Percentiles rank a stretch among this genome's conserved stretches.
phyloP scores from a whole-genome alignment of 2,888 invertebrate species.

The Nipponacmea schrenckii region DNA sequence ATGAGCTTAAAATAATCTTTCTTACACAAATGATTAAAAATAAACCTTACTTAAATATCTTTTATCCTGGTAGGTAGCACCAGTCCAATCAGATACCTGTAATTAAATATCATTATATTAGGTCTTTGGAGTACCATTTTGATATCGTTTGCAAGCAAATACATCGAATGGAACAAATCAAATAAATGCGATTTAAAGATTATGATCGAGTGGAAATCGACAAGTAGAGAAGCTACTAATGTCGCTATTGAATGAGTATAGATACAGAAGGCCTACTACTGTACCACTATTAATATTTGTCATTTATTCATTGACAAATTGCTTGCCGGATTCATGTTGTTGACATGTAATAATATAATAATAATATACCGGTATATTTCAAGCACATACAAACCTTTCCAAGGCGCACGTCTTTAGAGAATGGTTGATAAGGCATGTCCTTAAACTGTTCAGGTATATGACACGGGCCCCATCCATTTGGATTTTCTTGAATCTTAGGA shows the following conservation, averaged over 20 bases:
- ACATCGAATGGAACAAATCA: no score
- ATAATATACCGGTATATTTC: no score
- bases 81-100: slow-evolving; percentile 95
- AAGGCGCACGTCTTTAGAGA: slow-evolving; percentile 96
- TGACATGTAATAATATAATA: no score
- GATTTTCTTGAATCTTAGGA: slow-evolving; percentile 72
- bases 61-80: slow-evolving; percentile 89
- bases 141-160: no score
- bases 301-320: no score
- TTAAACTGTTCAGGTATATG: slow-evolving; percentile 92
- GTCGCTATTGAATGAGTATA: no score
- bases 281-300: no score
- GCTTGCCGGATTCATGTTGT: no score
- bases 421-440: slow-evolving; percentile 98
- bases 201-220: no score
- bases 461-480: slow-evolving; percentile 96
- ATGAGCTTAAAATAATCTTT: background rate
- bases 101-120: slow-evolving; percentile 32
- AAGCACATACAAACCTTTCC: slow-evolving; percentile 80
- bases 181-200: no score
- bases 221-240: no score
- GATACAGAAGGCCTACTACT: no score
- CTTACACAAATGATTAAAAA: background rate
- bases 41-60: slow-evolving; percentile 77
- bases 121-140: background rate